Base-by-base conservation (phyloP, 1,140 invertebrate genomes). In the Homarus americanus region DNA sequence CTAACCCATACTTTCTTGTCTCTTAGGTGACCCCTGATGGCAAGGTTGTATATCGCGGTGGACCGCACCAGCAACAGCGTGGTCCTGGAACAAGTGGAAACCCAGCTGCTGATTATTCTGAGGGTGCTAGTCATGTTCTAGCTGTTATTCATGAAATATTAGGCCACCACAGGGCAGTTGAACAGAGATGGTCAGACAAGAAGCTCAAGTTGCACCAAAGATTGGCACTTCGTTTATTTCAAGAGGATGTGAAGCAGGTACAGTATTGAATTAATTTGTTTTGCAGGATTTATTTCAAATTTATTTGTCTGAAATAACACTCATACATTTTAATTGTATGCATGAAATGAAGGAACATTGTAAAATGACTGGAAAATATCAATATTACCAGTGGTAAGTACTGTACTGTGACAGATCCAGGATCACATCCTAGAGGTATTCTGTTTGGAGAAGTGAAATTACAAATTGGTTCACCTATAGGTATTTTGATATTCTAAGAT, bases 71-170 rank as follows among this genome's bases (percentile, higher is more conserved):
- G 66, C 93, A 82, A 79, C 89, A 93, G 90, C 93, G 82, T 86
- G 94, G 93, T 58, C 94, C 94, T 93, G 95, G 95, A 93, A 93
- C 94, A 94, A 91, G 95, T 32, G 96, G 96, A 72, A 98, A 98
- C 95, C 98, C 98, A 12, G 97, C 98, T 9, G 97, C 98, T 2
- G 98, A 99, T 95, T 99, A 99, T 94, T 98, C 98, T 89, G 98
- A 98, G 93, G 98, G 95, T 66, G 94, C 95, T 49, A 95, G 94
- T 66, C 95, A 95, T 93, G 94, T 96, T 5, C 90, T 95, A 9
- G 94, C 95, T n/a, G 97, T 98, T 24, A 99, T 98, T 92, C 97
- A 98, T 94, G 97, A 98, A 95, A 99, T 99, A 93, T 95, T 99
- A 83, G 97, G 97, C 84, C 98, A 99, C 94, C 98, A 99, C 93